Evolutionary conservation across 2,888 invertebrate genomes (phyloP), one percentile per base, ranked within the genome.

Genomic region (Teleogryllus oceanicus): DNA sequence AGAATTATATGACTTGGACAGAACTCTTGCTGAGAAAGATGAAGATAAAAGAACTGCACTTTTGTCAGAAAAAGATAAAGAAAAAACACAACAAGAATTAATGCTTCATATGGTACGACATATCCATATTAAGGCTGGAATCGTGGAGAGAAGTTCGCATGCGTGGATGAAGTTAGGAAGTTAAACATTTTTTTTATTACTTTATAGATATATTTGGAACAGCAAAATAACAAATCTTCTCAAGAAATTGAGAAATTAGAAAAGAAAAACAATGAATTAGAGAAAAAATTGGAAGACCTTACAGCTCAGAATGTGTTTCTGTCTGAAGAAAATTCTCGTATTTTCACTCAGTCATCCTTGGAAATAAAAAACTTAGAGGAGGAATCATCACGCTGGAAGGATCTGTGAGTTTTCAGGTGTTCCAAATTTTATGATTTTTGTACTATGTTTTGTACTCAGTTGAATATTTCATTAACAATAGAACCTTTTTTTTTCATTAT

Each of bases 311-410:
- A 83, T 62, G 82, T 83, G 78, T 79, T 76, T 77, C 81, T 83
- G 78, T 82, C 82, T 78, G 80, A 81, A 74, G 84, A 84, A 78
- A 82, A 84, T 62, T 82, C 83, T 78, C 81, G 80, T 13, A 80
- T 84, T 8, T 83, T 82, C 37, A 81, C 83, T 78, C 83, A 83
- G 76, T 84, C 84, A 79, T 82, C 83, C 16, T 80, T 83, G 13
- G 84, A 84, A 74, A 83, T 83, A 8, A 82, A 82, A 76, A 83
- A 83, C 78, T 80, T 84, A 18, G 83, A 84, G 80, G 83, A 84
- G 20, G 84, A 85, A 76, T 83, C 84, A 16, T 80, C 83, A 21
- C 83, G 83, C 78, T 85, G 85, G 85, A 84, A 84, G 80, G 84
- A 84, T 51, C 81, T 84, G 85, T 84, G 80, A 80, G 81, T 80